Evolutionary conservation across 2,797 vertebrate genomes (phyloP), one percentile per base, ranked within the genome.

Genomic region (Acanthiza pusilla): DNA sequence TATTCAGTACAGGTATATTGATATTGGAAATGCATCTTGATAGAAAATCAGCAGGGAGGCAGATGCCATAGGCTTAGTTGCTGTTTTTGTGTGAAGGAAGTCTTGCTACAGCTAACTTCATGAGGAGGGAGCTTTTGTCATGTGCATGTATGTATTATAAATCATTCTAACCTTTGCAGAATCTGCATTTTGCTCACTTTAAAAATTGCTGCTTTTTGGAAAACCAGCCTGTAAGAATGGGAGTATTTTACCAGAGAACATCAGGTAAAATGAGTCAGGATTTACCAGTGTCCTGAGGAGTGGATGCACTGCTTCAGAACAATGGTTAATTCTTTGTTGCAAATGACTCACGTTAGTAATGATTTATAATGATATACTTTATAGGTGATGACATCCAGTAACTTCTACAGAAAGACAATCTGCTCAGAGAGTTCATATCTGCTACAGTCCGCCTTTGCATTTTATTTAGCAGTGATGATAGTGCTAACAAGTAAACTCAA

Each of bases 341-440:
- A 78, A 93, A 73, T 48, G 67, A 66, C 94, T 96, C 67, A 12
- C 21, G 91, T 96, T 97, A 97, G 94, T 65, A 94, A 94, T 97
- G 94, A 96, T 96, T 97, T 97, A 97, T 96, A 95, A 96, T 96
- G 7, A 96, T 96, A 91, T 60, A 96, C 92, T 93, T 92, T 9
- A 15, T 86, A 81, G 82, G 82, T 87, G 67, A 47, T 93, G 81
- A 57, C 40, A 84, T 94, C 80, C 85, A 85, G 55, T 94, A 95
- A 68, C 74, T 95, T 89, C 85, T 95, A 42, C 89, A 93, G 92
- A 87, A 93, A 88, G 74, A 76, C 79, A 88, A 53, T 68, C n/a
- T 80, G 20, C 88, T 94, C 76, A 79, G 71, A 83, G 85, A 83
- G 74, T 85, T 91, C 22, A 0, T 91, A 77, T 38, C 63, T 83